A percentile compares a stretch with the other conserved stretches of the same genome.
These are phyloP conservation scores for Philotrypesis tridentata DNA, from an alignment of 1,140 invertebrate species.

Conservation along the genomic window DNA sequence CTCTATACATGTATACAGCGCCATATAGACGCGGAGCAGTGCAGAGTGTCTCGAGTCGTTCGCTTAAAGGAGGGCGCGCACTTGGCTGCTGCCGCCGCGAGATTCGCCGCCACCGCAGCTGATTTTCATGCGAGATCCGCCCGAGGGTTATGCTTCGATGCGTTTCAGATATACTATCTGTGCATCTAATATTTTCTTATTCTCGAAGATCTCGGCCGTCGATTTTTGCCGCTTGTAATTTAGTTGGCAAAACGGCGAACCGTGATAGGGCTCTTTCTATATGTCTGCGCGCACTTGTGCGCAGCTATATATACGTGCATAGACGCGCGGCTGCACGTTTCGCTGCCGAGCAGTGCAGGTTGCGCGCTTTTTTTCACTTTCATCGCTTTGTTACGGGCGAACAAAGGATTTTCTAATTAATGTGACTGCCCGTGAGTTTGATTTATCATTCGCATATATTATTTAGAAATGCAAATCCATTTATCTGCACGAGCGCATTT, in stretches of 20 bases:
- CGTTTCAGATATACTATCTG: conserved; percentile 43
- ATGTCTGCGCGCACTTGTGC: neutral
- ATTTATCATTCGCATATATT: conserved; percentile 48
- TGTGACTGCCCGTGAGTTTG: conserved; percentile 44
- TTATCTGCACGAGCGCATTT: neutral
- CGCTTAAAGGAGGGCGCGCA: conserved; percentile 36
- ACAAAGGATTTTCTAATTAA: conserved; percentile 52
- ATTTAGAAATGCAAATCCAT: conserved; percentile 42
- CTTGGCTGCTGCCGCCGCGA: conserved; percentile 47
- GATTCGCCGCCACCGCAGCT: conserved; percentile 3
- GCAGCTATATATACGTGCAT: neutral
- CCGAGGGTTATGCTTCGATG: conserved; percentile 42
- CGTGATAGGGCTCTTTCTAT: neutral
- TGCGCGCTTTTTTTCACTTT: conserved; percentile 40
- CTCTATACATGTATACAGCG: too few relatives aligned
- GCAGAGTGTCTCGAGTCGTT: neutral
- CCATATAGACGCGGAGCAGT: conserved; percentile 15
- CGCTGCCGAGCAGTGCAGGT: neutral
- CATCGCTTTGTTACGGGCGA: conserved; percentile 43
- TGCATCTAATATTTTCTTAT: conserved; percentile 37
- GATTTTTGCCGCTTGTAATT: conserved; percentile 28
- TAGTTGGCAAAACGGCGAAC: conserved; percentile 36
- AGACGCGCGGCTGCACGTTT: neutral
- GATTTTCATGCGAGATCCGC: conserved; percentile 25
- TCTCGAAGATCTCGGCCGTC: conserved; percentile 40